These are phyloP conservation scores for Drosophila bipectinata DNA, from an alignment of 1,140 invertebrate species.

Conservation along the genomic window DNA sequence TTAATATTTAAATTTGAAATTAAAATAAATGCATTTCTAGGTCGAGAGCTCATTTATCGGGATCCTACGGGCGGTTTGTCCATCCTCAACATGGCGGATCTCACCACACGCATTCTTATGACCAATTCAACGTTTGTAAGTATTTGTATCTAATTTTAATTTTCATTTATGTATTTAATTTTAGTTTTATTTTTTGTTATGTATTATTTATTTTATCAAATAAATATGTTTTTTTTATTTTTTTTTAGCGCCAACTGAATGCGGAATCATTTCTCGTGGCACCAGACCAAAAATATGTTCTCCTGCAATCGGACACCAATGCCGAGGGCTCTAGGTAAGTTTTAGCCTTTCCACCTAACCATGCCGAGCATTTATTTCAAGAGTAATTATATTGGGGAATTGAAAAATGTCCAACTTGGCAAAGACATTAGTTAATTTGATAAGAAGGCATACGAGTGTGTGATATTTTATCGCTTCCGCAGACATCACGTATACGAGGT, in stretches of 20 bases:
- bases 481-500: constrained; percentile 91
- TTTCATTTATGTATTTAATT: no score
- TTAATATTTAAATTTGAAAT: background rate
- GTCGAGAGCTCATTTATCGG: constrained; percentile 88
- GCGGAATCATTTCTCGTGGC: constrained; percentile 90
- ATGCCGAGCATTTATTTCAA: no score
- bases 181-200: no score
- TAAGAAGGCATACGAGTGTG: background rate
- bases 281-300: constrained; percentile 89
- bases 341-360: background rate
- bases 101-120: constrained; percentile 88
- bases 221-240: background rate
- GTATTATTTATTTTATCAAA: background rate
- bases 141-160: background rate
- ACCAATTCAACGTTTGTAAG: constrained; percentile 93
- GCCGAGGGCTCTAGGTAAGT: constrained; percentile 83
- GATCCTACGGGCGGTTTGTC: constrained; percentile 89
- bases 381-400: no score
- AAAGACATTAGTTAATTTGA: constrained; percentile 3
- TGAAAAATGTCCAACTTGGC: background rate
- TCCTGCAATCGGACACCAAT: constrained; percentile 88
- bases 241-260: constrained; percentile 89
- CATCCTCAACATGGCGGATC: constrained; percentile 89
- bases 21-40: constrained; percentile 53
- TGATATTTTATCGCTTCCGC: background rate